Evolutionary conservation across 2,888 invertebrate genomes (phyloP).

Genomic region (Microplitis manilae): DNA sequence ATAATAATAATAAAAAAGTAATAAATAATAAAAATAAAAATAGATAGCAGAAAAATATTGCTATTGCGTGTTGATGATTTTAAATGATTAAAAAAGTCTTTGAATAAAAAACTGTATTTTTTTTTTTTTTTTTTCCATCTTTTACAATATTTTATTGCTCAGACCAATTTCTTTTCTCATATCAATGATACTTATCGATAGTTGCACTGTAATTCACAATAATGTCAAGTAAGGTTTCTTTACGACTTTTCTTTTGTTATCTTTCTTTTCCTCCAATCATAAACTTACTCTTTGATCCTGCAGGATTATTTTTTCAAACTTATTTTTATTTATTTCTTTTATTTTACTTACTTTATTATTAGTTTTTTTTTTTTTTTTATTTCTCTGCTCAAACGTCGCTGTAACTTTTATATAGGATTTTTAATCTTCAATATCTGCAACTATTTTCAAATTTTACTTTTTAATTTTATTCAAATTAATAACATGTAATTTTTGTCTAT

Average conservation of each 20-base stretch:
- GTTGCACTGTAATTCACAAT: background rate
- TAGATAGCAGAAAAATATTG: too few relatives aligned
- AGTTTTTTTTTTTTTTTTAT: background rate
- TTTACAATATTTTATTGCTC: background rate
- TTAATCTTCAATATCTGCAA: too few relatives aligned
- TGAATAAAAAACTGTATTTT: background rate
- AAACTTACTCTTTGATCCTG: background rate
- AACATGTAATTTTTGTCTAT: too few relatives aligned
- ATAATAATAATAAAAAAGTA: too few relatives aligned
- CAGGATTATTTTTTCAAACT: slow-evolving; percentile 4
- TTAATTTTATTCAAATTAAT: too few relatives aligned
- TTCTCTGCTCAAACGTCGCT: background rate
- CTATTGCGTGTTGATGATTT: too few relatives aligned
- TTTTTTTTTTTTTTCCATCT: background rate
- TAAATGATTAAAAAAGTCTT: too few relatives aligned
- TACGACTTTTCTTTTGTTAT: slow-evolving; percentile 11
- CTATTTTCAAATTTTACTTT: too few relatives aligned
- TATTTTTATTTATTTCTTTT: background rate
- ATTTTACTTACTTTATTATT: background rate
- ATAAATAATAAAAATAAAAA: too few relatives aligned
- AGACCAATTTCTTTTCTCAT: background rate
- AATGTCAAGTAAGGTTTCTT: background rate
- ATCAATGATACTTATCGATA: background rate
- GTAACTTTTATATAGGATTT: too few relatives aligned
- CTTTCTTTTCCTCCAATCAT: background rate